Evolutionary conservation across 2,888 invertebrate species (phyloP).

Genomic region (Aradus depressus): DNA sequence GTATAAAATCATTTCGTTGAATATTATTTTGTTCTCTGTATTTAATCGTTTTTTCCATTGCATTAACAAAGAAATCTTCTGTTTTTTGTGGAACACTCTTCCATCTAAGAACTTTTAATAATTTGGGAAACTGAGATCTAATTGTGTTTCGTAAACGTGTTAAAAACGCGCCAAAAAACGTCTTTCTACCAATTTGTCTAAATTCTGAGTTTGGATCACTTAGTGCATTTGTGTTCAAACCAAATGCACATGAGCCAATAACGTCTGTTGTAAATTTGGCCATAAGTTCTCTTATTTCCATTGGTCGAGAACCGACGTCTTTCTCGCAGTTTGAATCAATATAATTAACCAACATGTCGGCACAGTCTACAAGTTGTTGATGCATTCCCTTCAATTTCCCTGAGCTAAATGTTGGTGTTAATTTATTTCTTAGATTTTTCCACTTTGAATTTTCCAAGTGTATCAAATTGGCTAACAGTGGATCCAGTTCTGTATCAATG

Average conservation of each 20-base stretch:
- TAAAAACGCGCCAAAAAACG: constrained; percentile 33
- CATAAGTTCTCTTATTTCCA: constrained; percentile 27
- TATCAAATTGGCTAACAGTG: too few species aligned
- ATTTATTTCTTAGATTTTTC: constrained; percentile 36
- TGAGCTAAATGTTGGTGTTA: constrained; percentile 38
- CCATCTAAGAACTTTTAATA: neutral
- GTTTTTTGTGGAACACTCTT: constrained; percentile 19
- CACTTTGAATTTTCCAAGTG: too few species aligned
- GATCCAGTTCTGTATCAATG: constrained; percentile 22
- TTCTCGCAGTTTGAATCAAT: too few species aligned
- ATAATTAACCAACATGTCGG: constrained; percentile 29
- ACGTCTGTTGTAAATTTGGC: constrained; percentile 42
- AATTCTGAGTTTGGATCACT: constrained; percentile 38
- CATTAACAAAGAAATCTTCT: constrained; percentile 19
- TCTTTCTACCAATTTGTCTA: constrained; percentile 34
- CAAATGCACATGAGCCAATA: constrained; percentile 42
- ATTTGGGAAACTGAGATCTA: neutral
- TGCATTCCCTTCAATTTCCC: constrained; percentile 38
- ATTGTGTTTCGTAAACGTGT: too few species aligned
- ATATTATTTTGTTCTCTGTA: constrained; percentile 12
- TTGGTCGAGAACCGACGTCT: too few species aligned
- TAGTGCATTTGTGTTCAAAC: constrained; percentile 39
- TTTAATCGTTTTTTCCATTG: neutral
- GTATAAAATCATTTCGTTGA: constrained; percentile 8
- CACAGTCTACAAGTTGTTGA: constrained; percentile 32